Evolutionary conservation across 2,797 vertebrate genomes (phyloP), one percentile per base, ranked within the genome.

Genomic region (Loriculus beryllinus): DNA sequence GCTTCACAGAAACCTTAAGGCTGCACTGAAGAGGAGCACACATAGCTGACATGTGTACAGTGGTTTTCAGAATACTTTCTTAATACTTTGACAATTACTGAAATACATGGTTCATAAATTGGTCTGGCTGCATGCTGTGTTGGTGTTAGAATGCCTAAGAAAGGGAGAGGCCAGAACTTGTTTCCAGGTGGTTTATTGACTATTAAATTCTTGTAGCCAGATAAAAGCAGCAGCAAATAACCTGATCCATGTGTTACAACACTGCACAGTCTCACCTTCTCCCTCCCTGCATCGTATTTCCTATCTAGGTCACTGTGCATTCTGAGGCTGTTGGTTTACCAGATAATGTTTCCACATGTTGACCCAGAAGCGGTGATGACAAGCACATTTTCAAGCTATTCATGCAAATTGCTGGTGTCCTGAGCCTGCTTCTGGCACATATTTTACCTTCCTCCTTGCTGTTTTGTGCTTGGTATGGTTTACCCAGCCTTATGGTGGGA

Each of bases 301-400:
- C 91, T 93, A 95, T 96, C 85, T 92, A 91, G 96, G 94, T 96
- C 95, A 88, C 80, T 26, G 45, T 69, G 59, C 74, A 84, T 67
- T 9, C 10, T 6, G 6, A 84, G 60, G 63, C 80, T 78, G 91
- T 88, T 90, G 85, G 89, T 93, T 88, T 82, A 79, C 54, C 70
- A 90, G 90, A 63, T 91, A 91, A 63, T 40, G 87, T 93, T 96
- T 95, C 96, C 63, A 69, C 80, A 43, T 9, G 6, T 69, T 54
- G 49, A 78, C 70, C 67, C 63, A 91, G 93, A 79, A n/a, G 1
- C 7, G 2, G 65, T 82, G 87, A 89, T 71, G 82, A 78, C 69
- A 69, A 54, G 76, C 82, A 90, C 14, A 3, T 91, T 94, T 93
- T 86, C 77, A 78, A 85, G 33, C 54, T 79, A 49, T 78, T 86